Percentiles rank a stretch among this genome's conserved stretches.
Evolutionary conservation across 2,797 vertebrate genomes (phyloP).

Genomic region (Galaxias olidus): DNA sequence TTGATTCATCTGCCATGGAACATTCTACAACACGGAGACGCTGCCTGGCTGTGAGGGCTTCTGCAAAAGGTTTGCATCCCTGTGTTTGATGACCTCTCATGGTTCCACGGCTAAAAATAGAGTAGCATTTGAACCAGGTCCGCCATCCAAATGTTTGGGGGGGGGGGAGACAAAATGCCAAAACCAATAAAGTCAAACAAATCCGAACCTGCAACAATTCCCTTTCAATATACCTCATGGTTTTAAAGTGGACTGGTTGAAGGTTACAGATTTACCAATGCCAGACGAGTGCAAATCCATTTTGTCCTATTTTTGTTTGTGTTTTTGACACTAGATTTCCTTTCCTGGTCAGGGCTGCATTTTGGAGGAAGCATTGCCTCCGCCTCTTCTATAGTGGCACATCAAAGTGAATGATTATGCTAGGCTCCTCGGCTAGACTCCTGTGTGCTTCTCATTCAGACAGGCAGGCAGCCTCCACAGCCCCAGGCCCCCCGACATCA

Average conservation of each 20-base stretch:
- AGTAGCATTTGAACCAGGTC: neutral
- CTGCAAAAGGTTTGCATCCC: neutral
- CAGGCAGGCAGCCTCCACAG: slow-evolving; percentile 32
- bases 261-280: slow-evolving; percentile 24
- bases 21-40: neutral
- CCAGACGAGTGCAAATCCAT: slow-evolving; percentile 29
- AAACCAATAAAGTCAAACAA: neutral
- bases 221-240: slow-evolving; percentile 6
- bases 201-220: slow-evolving; percentile 4
- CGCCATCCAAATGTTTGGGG: neutral
- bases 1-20: neutral
- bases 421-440: slow-evolving; percentile 41
- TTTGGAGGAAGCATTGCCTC: slow-evolving; percentile 44
- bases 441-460: slow-evolving; percentile 30
- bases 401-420: slow-evolving; percentile 62
- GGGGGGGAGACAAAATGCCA: neutral
- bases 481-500: slow-evolving; percentile 36
- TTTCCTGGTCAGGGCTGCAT: slow-evolving; percentile 43
- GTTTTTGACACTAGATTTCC: slow-evolving; percentile 11
- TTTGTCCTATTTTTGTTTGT: neutral
- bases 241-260: slow-evolving; percentile 17
- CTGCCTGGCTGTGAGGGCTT: slow-evolving; percentile 1
- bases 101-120: neutral
- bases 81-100: neutral
- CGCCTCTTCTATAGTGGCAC: slow-evolving; percentile 58